Conservation (phyloP, 2,113 vertebrate species). For the Amblyopsis rosae region DNA sequence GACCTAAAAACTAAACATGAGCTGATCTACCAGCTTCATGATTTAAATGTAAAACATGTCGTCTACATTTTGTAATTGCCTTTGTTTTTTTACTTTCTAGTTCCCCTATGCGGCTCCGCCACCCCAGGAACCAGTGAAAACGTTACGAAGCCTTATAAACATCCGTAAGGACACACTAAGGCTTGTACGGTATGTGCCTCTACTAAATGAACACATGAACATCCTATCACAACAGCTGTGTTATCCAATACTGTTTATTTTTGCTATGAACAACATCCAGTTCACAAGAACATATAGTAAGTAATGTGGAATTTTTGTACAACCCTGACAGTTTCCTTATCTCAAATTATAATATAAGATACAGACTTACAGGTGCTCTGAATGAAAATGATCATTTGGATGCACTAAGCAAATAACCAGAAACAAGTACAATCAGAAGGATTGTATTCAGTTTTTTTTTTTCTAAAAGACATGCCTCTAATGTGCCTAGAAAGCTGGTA, state of each 20-base stretch:
- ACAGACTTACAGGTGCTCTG: no score
- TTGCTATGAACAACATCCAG: constrained; percentile 1
- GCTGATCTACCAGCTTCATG: no score
- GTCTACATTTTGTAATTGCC: constrained; percentile 46
- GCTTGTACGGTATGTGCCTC: constrained; percentile 84
- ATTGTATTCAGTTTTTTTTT: no score
- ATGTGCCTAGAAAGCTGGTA: no score
- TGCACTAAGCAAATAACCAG: no score
- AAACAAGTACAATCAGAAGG: no score
- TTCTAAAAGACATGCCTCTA: no score
- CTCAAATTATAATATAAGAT: no score
- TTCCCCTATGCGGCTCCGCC: constrained; percentile 96
- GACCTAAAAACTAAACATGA: no score
- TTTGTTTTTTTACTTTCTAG: constrained; percentile 69
- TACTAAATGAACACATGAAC: neutral
- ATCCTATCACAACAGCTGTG: constrained; percentile 8
- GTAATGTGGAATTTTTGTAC: no score
- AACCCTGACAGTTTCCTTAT: no score
- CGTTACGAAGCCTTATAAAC: constrained; percentile 94
- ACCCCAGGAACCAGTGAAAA: constrained; percentile 97
- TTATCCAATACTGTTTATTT: constrained; percentile 16
- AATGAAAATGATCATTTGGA: no score
- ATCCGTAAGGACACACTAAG: constrained; percentile 97
- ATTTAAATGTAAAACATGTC: constrained; percentile 12
- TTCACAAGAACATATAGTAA: neutral